Evolutionary conservation across 2,797 vertebrate genomes (phyloP).

Genomic region (Vespertilio murinus): DNA sequence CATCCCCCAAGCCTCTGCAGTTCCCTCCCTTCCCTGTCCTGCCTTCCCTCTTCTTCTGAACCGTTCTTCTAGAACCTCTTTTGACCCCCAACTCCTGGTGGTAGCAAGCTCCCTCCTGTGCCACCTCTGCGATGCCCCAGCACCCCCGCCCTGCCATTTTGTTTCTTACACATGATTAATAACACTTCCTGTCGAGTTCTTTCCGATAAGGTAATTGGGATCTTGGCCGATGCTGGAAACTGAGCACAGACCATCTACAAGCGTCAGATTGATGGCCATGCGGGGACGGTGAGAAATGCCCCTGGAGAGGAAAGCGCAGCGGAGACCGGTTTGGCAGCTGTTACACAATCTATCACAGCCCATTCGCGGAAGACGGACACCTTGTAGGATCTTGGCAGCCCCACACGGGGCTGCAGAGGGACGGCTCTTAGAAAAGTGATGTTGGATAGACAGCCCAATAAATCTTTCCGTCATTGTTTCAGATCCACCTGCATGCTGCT

Average conservation of each 20-base stretch:
- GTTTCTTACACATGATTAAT: background rate
- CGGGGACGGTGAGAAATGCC: constrained; percentile 5
- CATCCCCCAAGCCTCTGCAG: background rate
- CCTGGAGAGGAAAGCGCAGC: constrained; percentile 11
- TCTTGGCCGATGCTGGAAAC: background rate
- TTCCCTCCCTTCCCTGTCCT: background rate
- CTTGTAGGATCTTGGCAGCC: constrained; percentile 36
- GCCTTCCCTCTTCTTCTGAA: background rate
- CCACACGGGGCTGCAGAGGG: background rate
- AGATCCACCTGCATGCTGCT: background rate
- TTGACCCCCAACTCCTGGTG: background rate
- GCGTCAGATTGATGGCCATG: background rate
- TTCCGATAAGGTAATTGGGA: constrained; percentile 1
- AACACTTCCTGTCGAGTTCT: background rate
- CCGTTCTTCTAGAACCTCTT: background rate
- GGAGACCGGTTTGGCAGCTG: constrained; percentile 39
- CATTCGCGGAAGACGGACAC: constrained; percentile 6
- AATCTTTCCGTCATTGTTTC: background rate
- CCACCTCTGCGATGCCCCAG: background rate
- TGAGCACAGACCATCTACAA: constrained; percentile 1
- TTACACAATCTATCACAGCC: background rate
- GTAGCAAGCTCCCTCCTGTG: background rate
- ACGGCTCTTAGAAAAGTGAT: constrained; percentile 22
- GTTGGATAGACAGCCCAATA: background rate
- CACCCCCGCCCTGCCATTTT: background rate